Evolutionary conservation across 2,888 invertebrate genomes (phyloP), one percentile per base, ranked within the genome.

Genomic region (Macaria liturata): DNA sequence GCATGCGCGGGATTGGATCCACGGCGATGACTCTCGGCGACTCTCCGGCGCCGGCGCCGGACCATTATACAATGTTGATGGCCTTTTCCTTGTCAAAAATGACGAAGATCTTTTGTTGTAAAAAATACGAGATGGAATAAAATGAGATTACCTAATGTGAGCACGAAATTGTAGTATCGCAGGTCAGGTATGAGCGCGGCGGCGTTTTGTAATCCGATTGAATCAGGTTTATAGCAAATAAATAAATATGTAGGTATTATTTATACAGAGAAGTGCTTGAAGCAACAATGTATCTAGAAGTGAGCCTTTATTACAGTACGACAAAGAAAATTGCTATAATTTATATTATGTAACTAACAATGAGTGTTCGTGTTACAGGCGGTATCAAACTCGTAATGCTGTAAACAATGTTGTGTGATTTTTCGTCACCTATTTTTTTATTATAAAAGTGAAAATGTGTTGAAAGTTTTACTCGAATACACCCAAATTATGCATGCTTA

Each of bases 71-170:
- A 86, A 81, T 75, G 87, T 86, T 91, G 92, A 92, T 91, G 88
- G 89, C 88, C 86, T 89, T 91, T 90, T 90, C 91, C 90, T 84
- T 90, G 91, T 90, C 90, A 91, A 89, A 91, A 92, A 87, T 91
- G 91, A 91, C 90, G 91, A 84, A 89, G 91, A 91, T 88, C 88
- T 83, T 82, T 88, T 84, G 84, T 84, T 80, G 78, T 87, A 88
- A 91, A 89, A 87, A 90, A 84, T 76, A 80, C 75, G 78, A 83
- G 83, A 83, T 81, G 84, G 82, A 86, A 85, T 83, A 84, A 88
- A 88, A 84, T 80, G 76, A 84, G 80, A 86, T 86, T 84, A 86
- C 84, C 86, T 83, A 85, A 85, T 84, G 84, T 76, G 84, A 80
- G 77, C 83, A 81, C 82, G 74, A 85, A 86, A 86, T 85, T 88